Base-by-base conservation (phyloP, 2,797 vertebrate species). In the Sebastes kiyomatsui region DNA sequence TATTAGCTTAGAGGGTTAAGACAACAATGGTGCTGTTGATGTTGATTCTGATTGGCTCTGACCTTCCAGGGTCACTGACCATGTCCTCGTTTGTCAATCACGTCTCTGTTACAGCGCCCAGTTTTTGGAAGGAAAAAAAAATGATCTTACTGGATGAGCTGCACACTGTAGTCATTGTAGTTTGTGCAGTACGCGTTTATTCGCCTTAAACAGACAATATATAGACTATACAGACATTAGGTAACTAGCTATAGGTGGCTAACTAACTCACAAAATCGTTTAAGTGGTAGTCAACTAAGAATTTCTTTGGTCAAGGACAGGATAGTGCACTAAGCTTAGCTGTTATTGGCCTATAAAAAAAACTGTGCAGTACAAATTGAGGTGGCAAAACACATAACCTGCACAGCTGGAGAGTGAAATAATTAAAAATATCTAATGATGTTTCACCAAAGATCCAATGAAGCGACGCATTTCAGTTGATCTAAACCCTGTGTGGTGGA, bases 1-100 rank as follows among this genome's bases (percentile, higher is more conserved):
- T 35, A 13, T 14, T 12, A 38, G 1, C 6, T 61, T 35, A 46
- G 25, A n/a, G 35, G 56, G 35, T 27, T 14, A 14, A 12, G 27
- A 60, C 18, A 70, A 6, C 67, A 25, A 5, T 25, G 10, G 10
- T 69, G 28, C 13, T 22, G 27, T 33, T 22, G 6, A 71, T 60
- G 54, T 69, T 86, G 88, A 89, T 83, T 5, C 46, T 90, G 80
- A 90, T 88, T 56, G 72, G 84, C 18, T 82, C 62, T 58, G 86
- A 83, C 68, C 79, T 71, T 72, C 4, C 62, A 67, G 70, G 90
- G 86, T 91, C 89, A 88, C 20, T 67, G 56, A 76, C 75, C 79
- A 80, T 85, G 86, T 65, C 87, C 75, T 83, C 75, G 1, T 78
- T 55, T 79, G 86, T 85, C 91, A 90, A 9, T 90, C 70, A 74